Evolutionary conservation across 2,888 invertebrate species (phyloP).

Genomic region (Rhynchonema sp.): DNA sequence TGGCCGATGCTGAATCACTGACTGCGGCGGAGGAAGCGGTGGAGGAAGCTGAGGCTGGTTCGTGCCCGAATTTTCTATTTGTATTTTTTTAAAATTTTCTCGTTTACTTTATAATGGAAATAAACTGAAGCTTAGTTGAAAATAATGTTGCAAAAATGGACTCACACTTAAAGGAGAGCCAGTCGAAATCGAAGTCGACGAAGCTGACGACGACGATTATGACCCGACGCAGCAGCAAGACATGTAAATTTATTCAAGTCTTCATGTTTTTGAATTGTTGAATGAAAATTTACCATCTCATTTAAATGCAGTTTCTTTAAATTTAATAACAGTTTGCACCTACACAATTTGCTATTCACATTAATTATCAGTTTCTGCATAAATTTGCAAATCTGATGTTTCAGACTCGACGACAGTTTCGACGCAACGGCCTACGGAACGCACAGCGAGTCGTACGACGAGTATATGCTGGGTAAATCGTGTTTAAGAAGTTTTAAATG

Average conservation of each 20-base stretch:
- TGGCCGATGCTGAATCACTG: constrained; percentile 96
- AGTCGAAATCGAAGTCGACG: neutral
- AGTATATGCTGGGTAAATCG: too few relatives aligned
- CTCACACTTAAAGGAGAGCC: neutral
- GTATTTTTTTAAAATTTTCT: neutral
- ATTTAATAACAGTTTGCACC: too few relatives aligned
- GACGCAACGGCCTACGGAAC: too few relatives aligned
- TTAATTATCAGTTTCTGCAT: too few relatives aligned
- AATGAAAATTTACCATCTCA: neutral
- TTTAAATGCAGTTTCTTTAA: too few relatives aligned
- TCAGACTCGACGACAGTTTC: too few relatives aligned
- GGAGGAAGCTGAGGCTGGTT: neutral
- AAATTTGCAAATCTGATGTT: too few relatives aligned
- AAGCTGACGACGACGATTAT: neutral
- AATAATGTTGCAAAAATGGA: neutral
- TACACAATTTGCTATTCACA: too few relatives aligned
- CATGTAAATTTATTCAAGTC: neutral
- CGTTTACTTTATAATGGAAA: neutral
- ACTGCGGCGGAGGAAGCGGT: constrained; percentile 56
- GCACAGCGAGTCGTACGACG: too few relatives aligned
- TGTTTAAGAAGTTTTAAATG: too few relatives aligned
- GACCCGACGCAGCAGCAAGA: neutral
- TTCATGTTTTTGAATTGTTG: neutral
- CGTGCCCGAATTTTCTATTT: too few relatives aligned
- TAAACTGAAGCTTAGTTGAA: neutral